Evolutionary conservation across 2,888 invertebrate genomes (phyloP).

Genomic region (Plagodis pulveraria): DNA sequence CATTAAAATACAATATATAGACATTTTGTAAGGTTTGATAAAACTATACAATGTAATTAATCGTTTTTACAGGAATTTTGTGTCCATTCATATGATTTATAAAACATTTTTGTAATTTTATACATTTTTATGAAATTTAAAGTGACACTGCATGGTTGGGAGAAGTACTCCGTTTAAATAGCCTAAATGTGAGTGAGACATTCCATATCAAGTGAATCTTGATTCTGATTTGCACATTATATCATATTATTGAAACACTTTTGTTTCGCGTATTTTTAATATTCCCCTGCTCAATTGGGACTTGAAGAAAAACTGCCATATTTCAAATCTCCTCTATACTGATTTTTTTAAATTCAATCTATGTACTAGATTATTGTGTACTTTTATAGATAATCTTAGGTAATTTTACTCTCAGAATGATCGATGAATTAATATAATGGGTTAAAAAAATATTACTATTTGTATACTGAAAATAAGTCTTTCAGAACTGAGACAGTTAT

Average conservation of each 20-base stretch:
- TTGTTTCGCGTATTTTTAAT: slow-evolving; percentile 7
- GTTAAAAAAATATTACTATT: slow-evolving; percentile 7
- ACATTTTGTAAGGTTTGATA: slow-evolving; percentile 74
- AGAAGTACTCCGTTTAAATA: slow-evolving; percentile 65
- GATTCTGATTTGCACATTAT: slow-evolving; percentile 24
- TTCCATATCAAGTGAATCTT: slow-evolving; percentile 77
- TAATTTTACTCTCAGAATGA: slow-evolving; percentile 20
- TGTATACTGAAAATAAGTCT: slow-evolving; percentile 15
- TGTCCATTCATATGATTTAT: slow-evolving; percentile 73
- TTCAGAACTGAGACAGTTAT: slow-evolving; percentile 7
- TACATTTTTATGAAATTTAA: slow-evolving; percentile 79
- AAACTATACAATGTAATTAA: slow-evolving; percentile 69
- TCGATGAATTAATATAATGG: slow-evolving; percentile 2
- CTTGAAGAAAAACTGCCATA: slow-evolving; percentile 21
- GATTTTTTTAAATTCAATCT: slow-evolving; percentile 18
- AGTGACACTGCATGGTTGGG: slow-evolving; percentile 73
- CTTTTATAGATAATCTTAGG: slow-evolving; percentile 26
- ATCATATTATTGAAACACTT: slow-evolving; percentile 1
- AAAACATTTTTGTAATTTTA: slow-evolving; percentile 83
- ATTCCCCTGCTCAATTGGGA: slow-evolving; percentile 18
- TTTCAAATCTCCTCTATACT: slow-evolving; percentile 16
- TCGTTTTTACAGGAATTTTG: slow-evolving; percentile 65
- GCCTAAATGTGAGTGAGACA: slow-evolving; percentile 80
- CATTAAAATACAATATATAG: slow-evolving; percentile 55
- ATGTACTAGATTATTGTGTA: slow-evolving; percentile 22